phyloP scores from a whole-genome alignment of 2,888 invertebrate genomes.

The Diplazon laetatorius region DNA sequence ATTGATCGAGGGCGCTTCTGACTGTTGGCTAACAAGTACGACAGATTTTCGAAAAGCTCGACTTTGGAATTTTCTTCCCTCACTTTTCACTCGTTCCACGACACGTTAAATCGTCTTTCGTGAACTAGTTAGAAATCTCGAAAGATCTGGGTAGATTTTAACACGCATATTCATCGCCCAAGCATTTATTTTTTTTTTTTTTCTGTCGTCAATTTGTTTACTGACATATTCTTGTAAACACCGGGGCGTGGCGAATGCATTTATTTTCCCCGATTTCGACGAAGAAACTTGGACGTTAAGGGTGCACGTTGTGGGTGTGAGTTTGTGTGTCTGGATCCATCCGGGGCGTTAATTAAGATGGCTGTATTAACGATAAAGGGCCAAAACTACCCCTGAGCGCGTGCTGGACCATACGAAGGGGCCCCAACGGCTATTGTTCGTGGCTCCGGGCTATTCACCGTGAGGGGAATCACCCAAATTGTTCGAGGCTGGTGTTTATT shows the following conservation, averaged over 20 bases:
- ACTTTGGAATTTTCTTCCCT: conserved; percentile 47
- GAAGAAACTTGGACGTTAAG: too few relatives aligned
- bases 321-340: conserved; percentile 48
- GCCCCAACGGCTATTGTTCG: conserved; percentile 58
- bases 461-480: conserved; percentile 70
- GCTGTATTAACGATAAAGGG: conserved; percentile 73
- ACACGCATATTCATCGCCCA: conserved; percentile 31
- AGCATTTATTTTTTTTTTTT: conserved; percentile 13
- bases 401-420: conserved; percentile 60
- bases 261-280: conserved; percentile 50
- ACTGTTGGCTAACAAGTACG: conserved; percentile 50
- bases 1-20: conserved; percentile 39
- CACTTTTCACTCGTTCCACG: conserved; percentile 49
- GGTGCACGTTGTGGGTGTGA: conserved; percentile 8
- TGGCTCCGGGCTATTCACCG: conserved; percentile 52
- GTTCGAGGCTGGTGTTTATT: conserved; percentile 75
- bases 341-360: conserved; percentile 77
- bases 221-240: conserved; percentile 20
- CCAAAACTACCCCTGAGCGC: conserved; percentile 63
- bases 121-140: conserved; percentile 30
- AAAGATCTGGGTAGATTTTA: conserved; percentile 42
- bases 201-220: conserved; percentile 34
- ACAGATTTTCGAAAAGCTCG: conserved; percentile 53
- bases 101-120: conserved; percentile 51
- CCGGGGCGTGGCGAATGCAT: conserved; percentile 58